Base-by-base conservation (phyloP, 2,113 vertebrate genomes). In the Lepus timidus region DNA sequence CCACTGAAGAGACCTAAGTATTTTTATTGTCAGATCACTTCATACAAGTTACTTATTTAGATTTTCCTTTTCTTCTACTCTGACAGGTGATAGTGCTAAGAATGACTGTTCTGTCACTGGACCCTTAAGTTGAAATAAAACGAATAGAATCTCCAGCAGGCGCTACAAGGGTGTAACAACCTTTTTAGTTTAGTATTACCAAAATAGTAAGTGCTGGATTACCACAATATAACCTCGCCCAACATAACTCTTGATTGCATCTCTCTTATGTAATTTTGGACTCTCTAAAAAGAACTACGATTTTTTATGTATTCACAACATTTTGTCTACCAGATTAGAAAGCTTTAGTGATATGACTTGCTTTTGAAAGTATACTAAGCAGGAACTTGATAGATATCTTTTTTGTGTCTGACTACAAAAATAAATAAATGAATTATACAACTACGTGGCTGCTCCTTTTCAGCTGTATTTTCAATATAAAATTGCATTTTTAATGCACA, bases 401-500 rank as follows among this genome's bases (percentile, higher is more conserved):
- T 62, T 90, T 90, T 5, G 84, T 29, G 73, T 8, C 25, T 17
- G 13, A 80, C 6, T 25, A 49, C 1, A 51, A 88, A 95, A 75
- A 65, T 67, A 31, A 78, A 64, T 85, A 19, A 82, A 81, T 76
- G 31, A 36, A 55, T 90, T 52, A 52, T n/a, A 36, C 22, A 39
- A 92, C 11, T 36, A 31, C n/a, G 68, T 12, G 17, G 49, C 31
- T 74, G 17, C 25, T 89, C 49, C 71, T 16, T 70, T 70, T 82
- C 29, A 61, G 81, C 23, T 76, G 10, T 17, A 55, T 86, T 82
- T 82, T 82, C 1, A 52, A 49, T 85, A 29, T 88, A 92, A 31
- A 96, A 68, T 36, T 90, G 5, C 25, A 67, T 29, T 93, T 97
- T 85, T 82, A 65, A 75, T 74, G 23, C 9, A n/a, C 27, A 31